Evolutionary conservation across 2,113 vertebrate genomes (phyloP).

Genomic region (Peromyscus polionotus): DNA sequence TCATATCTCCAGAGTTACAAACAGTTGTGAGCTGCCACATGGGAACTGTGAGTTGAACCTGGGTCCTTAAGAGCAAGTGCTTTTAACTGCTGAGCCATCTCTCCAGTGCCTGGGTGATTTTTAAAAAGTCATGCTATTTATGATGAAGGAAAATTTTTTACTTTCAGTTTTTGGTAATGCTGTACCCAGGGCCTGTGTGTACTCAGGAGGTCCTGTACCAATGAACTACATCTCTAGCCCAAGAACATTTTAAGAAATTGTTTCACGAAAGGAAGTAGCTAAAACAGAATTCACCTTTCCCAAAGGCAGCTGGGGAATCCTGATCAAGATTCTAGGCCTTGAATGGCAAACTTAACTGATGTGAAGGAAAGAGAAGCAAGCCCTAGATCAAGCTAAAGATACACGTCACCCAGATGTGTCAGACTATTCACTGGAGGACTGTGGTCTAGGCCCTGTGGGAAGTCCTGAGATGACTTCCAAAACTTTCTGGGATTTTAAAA

Average conservation of each 20-base stretch:
- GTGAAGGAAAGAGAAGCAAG: background rate
- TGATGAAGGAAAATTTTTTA: background rate
- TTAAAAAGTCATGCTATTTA: slow-evolving; percentile 27
- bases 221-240: background rate
- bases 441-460: background rate
- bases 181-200: background rate
- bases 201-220: background rate
- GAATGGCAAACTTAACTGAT: background rate
- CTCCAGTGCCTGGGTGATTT: background rate
- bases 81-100: background rate
- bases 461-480: background rate
- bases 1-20: background rate
- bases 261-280: background rate
- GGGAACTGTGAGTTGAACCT: background rate
- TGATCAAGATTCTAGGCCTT: background rate
- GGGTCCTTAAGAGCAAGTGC: background rate
- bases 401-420: background rate
- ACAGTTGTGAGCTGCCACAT: background rate
- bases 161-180: background rate
- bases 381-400: background rate
- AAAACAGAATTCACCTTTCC: background rate
- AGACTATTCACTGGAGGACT: background rate
- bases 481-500: slow-evolving; percentile 44
- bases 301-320: background rate
- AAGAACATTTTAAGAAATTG: background rate